Evolutionary conservation across 1,140 invertebrate species (phyloP), one percentile per base, ranked within the genome.

Genomic region (Lucilia sericata): DNA sequence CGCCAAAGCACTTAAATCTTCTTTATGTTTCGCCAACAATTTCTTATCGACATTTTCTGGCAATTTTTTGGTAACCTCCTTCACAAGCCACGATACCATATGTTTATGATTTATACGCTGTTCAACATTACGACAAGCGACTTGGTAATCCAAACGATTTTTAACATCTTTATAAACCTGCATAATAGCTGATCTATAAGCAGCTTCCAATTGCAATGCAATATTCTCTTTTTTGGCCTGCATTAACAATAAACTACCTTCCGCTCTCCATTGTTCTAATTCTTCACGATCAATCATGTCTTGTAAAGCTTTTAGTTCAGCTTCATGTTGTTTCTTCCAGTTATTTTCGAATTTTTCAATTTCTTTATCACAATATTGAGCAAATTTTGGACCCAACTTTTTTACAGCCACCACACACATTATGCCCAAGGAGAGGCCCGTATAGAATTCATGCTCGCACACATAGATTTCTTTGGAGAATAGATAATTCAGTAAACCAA

Each of bases 21-120:
- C 17, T 25, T 21, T 19, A 49, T 51, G 17, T 49, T 80, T 49
- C 21, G 49, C 21, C 47, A 10, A 36, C 19, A 25, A 10, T 5
- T 13, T 5, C 12, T 80, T 42, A 80, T 80, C 76, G 0, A 21
- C 10, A 12, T 47, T n/a, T 12, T 80, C 21, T 9, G 76, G 76
- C 7, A 80, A 14, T 10, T 80, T 12, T 87, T 96, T 95, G 30
- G 94, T 92, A 2, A 98, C 97, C 88, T 93, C 95, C 85, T 92
- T 91, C 0, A 97, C 94, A 83, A 99, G 95, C 96, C 96, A 99
- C 87, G 96, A 94, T 0, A 96, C 96, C 95, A 98, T 96, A 90
- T 98, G 95, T 90, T 95, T 96, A 89, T 98, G 97, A 85, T 96
- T 92, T 87, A 98, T 94, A 85, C 95, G 94, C 14, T 95, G 94